These are phyloP conservation scores for Laticauda laticaudata DNA, from an alignment of 2,113 vertebrate genomes.

Conservation along the genomic window DNA sequence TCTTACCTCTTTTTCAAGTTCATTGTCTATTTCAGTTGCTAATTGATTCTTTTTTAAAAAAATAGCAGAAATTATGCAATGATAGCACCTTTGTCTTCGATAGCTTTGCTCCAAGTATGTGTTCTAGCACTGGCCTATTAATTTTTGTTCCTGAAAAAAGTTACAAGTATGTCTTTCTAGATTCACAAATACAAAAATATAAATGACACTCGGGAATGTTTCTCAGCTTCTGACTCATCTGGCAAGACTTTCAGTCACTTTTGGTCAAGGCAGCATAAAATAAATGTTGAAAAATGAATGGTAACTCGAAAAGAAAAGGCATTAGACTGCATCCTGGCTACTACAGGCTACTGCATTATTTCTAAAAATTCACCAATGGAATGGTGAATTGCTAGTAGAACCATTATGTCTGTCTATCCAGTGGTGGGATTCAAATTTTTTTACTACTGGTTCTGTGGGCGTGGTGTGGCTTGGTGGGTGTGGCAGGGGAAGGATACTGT, in stretches of 20 bases:
- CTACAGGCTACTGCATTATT: neutral
- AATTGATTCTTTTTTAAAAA: neutral
- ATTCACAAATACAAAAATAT: neutral
- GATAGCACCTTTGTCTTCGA: neutral
- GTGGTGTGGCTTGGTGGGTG: no score
- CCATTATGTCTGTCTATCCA: neutral
- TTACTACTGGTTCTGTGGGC: no score
- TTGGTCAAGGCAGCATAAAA: neutral
- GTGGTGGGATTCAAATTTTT: no score
- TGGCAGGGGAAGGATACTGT: no score
- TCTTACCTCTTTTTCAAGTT: conserved; percentile 12
- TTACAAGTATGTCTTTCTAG: neutral
- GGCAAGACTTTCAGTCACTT: neutral
- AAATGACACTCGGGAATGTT: neutral
- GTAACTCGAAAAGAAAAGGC: neutral
- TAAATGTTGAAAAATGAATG: neutral
- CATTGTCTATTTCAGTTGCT: conserved; percentile 6
- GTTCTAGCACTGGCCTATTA: accelerated
- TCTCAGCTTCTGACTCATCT: neutral
- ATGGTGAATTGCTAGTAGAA: neutral
- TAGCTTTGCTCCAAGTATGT: neutral
- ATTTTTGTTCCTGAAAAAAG: neutral
- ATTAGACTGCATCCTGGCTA: neutral
- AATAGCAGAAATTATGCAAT: neutral
- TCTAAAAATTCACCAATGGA: neutral